Conservation (phyloP, 2,113 vertebrate genomes). For the Sula dactylatra region DNA sequence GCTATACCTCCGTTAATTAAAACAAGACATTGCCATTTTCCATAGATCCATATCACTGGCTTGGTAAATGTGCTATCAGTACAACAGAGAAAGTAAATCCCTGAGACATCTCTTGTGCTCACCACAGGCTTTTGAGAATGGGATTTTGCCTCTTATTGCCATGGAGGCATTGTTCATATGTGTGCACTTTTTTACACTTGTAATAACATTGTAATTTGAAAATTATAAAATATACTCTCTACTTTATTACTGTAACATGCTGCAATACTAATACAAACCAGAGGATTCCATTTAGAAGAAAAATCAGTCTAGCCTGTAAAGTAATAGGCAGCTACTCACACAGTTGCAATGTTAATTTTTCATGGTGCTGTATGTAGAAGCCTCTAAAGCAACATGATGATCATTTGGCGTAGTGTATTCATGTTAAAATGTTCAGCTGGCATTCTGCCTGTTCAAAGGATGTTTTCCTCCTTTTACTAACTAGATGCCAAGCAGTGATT, state of each 20-base stretch:
- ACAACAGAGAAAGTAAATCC: not conserved
- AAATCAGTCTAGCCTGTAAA: not conserved
- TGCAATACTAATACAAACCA: not conserved
- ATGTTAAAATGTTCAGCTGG: not conserved
- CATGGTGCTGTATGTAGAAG: not conserved
- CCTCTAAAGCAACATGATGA: not conserved
- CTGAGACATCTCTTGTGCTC: not conserved
- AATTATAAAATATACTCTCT: not conserved
- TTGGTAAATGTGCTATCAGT: not conserved
- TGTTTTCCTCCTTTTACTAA: not conserved
- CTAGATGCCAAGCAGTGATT: constrained; percentile 18
- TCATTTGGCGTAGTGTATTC: not conserved
- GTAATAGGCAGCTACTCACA: not conserved
- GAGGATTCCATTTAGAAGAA: not conserved
- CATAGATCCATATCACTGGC: not conserved
- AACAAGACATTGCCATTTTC: not conserved
- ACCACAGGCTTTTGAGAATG: not conserved
- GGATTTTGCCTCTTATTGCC: not conserved
- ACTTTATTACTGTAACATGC: not conserved
- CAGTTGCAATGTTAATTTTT: not conserved
- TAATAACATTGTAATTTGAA: not conserved
- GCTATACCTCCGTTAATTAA: not conserved
- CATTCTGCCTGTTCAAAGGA: not conserved
- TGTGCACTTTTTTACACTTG: not conserved
- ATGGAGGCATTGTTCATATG: not conserved